phyloP scores from a whole-genome alignment of 1,140 invertebrate genomes.

The Zaprionus ghesquierei region DNA sequence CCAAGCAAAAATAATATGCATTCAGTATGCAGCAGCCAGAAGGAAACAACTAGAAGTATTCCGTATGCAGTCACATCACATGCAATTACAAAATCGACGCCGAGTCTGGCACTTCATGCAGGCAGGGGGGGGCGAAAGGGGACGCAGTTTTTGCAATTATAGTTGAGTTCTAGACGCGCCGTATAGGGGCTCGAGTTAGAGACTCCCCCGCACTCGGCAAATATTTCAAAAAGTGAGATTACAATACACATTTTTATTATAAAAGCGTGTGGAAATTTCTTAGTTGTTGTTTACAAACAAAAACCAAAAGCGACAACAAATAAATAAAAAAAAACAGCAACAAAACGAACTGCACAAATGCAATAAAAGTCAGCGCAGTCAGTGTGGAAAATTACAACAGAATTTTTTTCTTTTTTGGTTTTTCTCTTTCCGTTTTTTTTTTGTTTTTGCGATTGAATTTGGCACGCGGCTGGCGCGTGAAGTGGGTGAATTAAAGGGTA shows the following conservation, averaged over 20 bases:
- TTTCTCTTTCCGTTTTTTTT: constrained; percentile 10
- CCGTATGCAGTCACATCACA: background rate
- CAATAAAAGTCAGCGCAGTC: constrained; percentile 22
- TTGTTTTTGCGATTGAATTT: constrained; percentile 26
- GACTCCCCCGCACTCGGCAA: constrained; percentile 10
- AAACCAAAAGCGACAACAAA: constrained; percentile 22
- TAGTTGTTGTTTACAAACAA: constrained; percentile 44
- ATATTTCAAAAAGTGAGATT: constrained; percentile 48
- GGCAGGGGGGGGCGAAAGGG: background rate
- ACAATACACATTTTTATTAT: constrained; percentile 14
- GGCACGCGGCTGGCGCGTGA: constrained; percentile 54
- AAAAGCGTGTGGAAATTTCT: constrained; percentile 53
- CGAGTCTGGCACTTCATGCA: constrained; percentile 49
- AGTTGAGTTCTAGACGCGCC: background rate
- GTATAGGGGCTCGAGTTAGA: background rate
- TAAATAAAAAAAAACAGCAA: constrained; percentile 14
- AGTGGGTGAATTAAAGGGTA: background rate
- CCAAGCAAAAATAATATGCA: background rate
- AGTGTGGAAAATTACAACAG: constrained; percentile 64
- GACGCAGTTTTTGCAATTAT: background rate
- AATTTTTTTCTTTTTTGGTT: constrained; percentile 18
- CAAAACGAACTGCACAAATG: constrained; percentile 15
- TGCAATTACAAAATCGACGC: constrained; percentile 55
- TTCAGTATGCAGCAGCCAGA: background rate
- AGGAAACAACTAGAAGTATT: background rate